A percentile compares a stretch with the other conserved stretches of the same genome.
Conservation (phyloP, 2,888 invertebrate species). For the Penaeus monodon region DNA sequence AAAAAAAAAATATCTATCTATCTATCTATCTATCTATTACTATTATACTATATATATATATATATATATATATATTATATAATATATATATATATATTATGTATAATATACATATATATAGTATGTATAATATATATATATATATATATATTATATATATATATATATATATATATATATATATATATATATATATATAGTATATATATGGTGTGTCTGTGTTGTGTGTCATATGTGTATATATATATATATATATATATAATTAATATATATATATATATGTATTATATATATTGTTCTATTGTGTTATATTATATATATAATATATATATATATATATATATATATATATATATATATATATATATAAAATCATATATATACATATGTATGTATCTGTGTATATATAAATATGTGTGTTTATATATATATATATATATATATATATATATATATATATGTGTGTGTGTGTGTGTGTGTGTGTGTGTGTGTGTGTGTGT, state of each 20-base stretch:
- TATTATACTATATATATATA: no score
- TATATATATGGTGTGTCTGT: no score
- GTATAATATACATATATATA: not conserved
- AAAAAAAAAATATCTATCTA: no score
- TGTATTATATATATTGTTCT: no score
- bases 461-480: not conserved
- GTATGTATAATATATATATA: not conserved
- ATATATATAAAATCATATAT: no score
- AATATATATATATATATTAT: no score
- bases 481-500: not conserved
- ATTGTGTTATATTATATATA: no score
- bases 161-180: not conserved
- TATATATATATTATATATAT: not conserved
- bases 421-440: conserved; percentile 11
- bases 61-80: not conserved
- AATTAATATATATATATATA: not conserved
- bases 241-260: not conserved
- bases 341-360: not conserved
- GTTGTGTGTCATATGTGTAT: not conserved
- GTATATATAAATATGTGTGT: not conserved
- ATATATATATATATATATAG: no score
- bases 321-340: not conserved
- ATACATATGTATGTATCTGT: not conserved
- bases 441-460: conserved; percentile 9
- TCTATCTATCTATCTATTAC: no score